These are phyloP conservation scores for Sycophaga agraensis DNA, from an alignment of 1,140 invertebrate species.

Conservation along the genomic window DNA sequence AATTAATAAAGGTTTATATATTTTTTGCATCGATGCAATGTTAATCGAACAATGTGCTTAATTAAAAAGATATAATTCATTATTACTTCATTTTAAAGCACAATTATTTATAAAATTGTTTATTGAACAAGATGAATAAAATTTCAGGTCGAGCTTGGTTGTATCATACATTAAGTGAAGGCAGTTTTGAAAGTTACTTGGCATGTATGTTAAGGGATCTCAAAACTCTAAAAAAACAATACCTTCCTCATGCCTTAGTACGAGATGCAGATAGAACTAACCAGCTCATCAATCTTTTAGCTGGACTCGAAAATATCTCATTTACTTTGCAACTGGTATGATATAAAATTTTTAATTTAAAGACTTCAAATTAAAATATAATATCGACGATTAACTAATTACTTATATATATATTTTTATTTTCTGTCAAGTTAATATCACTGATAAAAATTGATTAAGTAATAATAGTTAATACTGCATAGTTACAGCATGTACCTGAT, in stretches of 20 bases:
- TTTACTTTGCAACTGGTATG: constrained; percentile 56
- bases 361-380: too few relatives aligned
- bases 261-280: constrained; percentile 55
- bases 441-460: not conserved
- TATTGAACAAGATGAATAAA: constrained; percentile 1
- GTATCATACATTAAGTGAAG: constrained; percentile 57
- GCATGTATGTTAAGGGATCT: constrained; percentile 53
- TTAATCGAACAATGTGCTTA: too few relatives aligned
- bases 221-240: constrained; percentile 52
- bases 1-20: too few relatives aligned
- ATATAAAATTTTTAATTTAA: not conserved
- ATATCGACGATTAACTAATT: too few relatives aligned
- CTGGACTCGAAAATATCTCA: constrained; percentile 57
- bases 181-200: constrained; percentile 57
- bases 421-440: not conserved
- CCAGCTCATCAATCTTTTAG: constrained; percentile 57
- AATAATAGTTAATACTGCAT: too few relatives aligned
- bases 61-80: too few relatives aligned
- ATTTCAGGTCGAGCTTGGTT: constrained; percentile 57
- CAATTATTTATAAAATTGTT: constrained; percentile 10
- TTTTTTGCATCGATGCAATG: too few relatives aligned
- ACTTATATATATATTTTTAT: too few relatives aligned
- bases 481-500: too few relatives aligned
- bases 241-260: constrained; percentile 54
- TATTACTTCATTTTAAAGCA: too few relatives aligned